Conservation (phyloP, 1,140 invertebrate genomes). For the Drosophila simulans region DNA sequence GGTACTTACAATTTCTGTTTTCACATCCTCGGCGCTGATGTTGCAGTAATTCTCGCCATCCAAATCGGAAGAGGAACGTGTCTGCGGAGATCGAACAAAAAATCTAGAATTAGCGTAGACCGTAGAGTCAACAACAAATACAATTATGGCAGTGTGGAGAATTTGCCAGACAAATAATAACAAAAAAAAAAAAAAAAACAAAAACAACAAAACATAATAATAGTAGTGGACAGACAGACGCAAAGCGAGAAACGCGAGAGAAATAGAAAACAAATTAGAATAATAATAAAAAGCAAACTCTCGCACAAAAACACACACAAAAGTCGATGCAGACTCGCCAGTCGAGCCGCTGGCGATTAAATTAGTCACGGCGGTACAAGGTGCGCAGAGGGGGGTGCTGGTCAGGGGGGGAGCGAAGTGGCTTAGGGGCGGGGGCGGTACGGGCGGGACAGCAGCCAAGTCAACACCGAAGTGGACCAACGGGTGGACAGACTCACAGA, state of each 20-base stretch:
- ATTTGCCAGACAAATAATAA: constrained; percentile 75
- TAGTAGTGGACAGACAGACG: constrained; percentile 32
- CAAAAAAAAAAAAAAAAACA: constrained; percentile 19
- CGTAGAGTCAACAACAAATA: constrained; percentile 38
- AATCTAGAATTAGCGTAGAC: constrained; percentile 54
- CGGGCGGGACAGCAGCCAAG: constrained; percentile 28
- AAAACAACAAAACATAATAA: constrained; percentile 19
- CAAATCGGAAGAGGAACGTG: constrained; percentile 78
- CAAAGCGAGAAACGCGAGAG: constrained; percentile 20
- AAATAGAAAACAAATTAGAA: constrained; percentile 73
- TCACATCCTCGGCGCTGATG: constrained; percentile 83
- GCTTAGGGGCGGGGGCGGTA: neutral
- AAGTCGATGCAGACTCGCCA: constrained; percentile 25
- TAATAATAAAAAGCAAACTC: constrained; percentile 73
- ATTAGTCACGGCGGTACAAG: constrained; percentile 56
- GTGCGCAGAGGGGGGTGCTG: neutral
- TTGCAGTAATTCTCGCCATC: constrained; percentile 82
- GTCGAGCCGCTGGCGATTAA: constrained; percentile 65
- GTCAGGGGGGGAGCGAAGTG: neutral
- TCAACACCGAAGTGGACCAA: constrained; percentile 73
- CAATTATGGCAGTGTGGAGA: constrained; percentile 61
- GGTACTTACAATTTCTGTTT: constrained; percentile 84
- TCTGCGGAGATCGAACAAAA: constrained; percentile 55
- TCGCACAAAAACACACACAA: constrained; percentile 22
- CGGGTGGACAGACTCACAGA: constrained; percentile 52